These are phyloP conservation scores for Taeniopygia guttata DNA, from an alignment of 2,797 vertebrate species.

Conservation along the genomic window DNA sequence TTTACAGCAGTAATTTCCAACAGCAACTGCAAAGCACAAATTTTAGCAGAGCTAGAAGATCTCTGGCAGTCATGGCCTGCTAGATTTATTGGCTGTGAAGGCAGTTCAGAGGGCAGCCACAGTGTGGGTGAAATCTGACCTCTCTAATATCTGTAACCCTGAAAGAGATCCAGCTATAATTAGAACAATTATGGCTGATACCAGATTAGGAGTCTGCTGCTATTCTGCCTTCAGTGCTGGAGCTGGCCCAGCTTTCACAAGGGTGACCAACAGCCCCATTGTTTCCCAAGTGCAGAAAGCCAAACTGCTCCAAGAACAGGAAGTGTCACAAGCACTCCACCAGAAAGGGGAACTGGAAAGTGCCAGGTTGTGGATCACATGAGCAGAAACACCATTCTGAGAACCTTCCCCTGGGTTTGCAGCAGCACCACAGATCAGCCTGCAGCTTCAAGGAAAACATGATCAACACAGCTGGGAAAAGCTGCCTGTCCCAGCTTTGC, in stretches of 20 bases:
- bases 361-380: background rate
- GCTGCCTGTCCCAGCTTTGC: background rate
- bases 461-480: background rate
- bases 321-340: background rate
- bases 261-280: background rate
- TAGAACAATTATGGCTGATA: background rate
- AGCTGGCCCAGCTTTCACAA: slow-evolving; percentile 1
- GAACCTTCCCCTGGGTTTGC: background rate
- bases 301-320: background rate
- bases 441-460: background rate
- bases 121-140: background rate
- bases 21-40: fast-evolving
- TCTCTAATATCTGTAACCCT: background rate
- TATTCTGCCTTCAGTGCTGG: background rate
- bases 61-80: background rate
- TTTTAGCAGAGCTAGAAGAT: background rate
- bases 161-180: background rate
- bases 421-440: background rate
- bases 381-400: background rate
- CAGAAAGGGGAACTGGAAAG: slow-evolving; percentile 53
- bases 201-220: background rate
- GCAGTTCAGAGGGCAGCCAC: background rate
- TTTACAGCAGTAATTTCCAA: background rate
- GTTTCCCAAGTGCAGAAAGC: slow-evolving; percentile 19
- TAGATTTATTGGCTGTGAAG: background rate